phyloP scores from a whole-genome alignment of 2,888 invertebrate genomes.

The Sturmia bella region DNA sequence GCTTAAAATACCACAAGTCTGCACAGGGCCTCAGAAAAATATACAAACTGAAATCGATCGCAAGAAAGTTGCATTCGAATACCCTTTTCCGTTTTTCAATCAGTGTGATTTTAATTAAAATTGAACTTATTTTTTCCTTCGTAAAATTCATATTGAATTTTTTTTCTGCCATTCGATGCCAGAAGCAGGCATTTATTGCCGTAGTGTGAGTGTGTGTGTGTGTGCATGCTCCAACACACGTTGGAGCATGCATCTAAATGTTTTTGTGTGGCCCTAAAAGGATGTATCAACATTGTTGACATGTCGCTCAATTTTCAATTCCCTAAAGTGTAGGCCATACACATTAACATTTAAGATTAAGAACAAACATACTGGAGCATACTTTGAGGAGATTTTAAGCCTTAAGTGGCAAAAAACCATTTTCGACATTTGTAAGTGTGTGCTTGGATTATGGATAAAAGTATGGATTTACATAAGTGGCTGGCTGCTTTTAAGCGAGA shows the following conservation, averaged over 20 bases:
- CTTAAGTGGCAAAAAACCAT: not conserved
- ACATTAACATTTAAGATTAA: conserved; percentile 43
- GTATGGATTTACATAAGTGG: too few relatives aligned
- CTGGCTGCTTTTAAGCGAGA: too few relatives aligned
- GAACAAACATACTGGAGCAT: conserved; percentile 20
- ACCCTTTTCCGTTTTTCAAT: not conserved
- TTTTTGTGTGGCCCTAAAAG: not conserved
- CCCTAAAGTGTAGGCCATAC: conserved; percentile 13
- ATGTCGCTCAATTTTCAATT: conserved; percentile 19
- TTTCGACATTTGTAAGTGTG: too few relatives aligned
- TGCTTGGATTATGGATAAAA: too few relatives aligned
- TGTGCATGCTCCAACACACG: too few relatives aligned
- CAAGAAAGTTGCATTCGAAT: conserved; percentile 2
- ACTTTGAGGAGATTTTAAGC: conserved; percentile 19
- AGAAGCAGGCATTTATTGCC: not conserved
- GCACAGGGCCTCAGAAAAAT: too few relatives aligned
- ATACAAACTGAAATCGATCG: too few relatives aligned
- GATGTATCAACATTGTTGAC: conserved; percentile 13
- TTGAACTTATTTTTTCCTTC: conserved; percentile 55
- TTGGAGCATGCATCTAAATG: too few relatives aligned
- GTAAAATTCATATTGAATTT: conserved; percentile 53
- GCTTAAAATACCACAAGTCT: not conserved
- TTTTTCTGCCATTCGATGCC: conserved; percentile 4
- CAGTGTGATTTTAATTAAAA: conserved; percentile 10
- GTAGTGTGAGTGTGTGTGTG: not conserved